phyloP scores from a whole-genome alignment of 2,888 invertebrate species.

The Melieria picta region DNA sequence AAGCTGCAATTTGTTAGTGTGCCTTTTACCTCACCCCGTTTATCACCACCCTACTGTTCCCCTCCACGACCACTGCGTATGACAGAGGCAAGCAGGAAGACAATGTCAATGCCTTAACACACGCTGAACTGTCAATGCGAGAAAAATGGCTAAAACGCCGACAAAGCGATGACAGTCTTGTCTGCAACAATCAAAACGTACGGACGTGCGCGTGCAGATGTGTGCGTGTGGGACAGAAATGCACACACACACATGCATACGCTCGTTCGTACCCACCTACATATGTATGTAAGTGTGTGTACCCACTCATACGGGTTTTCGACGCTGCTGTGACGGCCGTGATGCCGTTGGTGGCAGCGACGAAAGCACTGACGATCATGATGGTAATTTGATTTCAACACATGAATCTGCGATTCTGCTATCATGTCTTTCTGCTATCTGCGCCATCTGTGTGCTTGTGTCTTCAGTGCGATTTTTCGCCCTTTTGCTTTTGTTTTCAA shows the following conservation, averaged over 20 bases:
- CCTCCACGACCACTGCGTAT: background rate
- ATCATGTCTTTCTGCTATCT: too few species aligned
- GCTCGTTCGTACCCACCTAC: too few species aligned
- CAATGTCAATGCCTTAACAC: constrained; percentile 13
- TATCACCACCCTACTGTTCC: background rate
- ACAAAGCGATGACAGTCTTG: constrained; percentile 8
- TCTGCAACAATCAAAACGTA: background rate
- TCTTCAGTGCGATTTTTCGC: constrained; percentile 18
- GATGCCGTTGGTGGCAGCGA: background rate
- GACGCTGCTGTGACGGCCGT: too few species aligned
- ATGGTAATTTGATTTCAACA: constrained; percentile 32
- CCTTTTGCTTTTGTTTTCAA: constrained; percentile 12
- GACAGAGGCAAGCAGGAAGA: background rate
- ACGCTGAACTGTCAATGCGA: constrained; percentile 15
- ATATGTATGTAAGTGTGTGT: too few species aligned
- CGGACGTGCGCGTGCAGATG: background rate
- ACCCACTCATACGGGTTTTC: too few species aligned
- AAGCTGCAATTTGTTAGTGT: constrained; percentile 23
- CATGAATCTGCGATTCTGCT: constrained; percentile 19
- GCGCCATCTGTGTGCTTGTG: background rate
- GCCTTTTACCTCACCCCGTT: background rate
- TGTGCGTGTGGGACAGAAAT: background rate
- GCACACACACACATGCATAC: too few species aligned
- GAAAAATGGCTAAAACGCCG: constrained; percentile 16
- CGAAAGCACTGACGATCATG: constrained; percentile 17